phyloP scores from a whole-genome alignment of 64 coral and sea anemone genomes.

The Catalaphyllia jardinei region DNA sequence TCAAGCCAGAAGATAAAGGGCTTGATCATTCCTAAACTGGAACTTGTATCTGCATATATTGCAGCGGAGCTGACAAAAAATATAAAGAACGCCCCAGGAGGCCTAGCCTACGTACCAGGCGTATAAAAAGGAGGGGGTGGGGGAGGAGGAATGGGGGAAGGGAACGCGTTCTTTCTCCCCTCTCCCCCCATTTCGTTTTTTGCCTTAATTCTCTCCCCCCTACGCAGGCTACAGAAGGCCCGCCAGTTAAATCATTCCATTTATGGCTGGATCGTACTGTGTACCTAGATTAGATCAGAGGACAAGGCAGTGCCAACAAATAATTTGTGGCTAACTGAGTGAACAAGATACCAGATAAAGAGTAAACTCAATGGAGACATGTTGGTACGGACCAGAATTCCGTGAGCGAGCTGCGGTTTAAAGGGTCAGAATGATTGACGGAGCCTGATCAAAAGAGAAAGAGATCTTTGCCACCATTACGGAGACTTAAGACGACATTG shows the following conservation, averaged over 20 bases:
- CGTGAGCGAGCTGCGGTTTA: neutral
- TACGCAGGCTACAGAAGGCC: no score
- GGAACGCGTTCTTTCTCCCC: no score
- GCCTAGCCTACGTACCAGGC: no score
- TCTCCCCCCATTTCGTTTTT: no score
- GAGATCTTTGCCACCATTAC: neutral
- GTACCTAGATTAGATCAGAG: no score
- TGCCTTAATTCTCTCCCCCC: no score
- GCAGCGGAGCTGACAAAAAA: constrained; percentile 49
- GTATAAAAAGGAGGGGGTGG: no score
- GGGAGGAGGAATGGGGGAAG: no score
- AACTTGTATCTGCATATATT: constrained; percentile 36
- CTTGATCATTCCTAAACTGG: constrained; percentile 20
- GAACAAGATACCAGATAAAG: no score
- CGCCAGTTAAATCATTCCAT: constrained; percentile 15
- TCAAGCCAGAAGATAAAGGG: constrained; percentile 12
- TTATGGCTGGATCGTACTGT: constrained; percentile 59
- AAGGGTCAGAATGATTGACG: neutral
- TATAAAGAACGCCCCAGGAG: constrained; percentile 26
- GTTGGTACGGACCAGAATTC: no score
- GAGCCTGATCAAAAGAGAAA: neutral
- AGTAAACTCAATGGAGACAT: no score
- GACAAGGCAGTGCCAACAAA: constrained; percentile 17
- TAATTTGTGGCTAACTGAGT: constrained; percentile 50
- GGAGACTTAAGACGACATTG: constrained; percentile 17